Evolutionary conservation across 2,888 invertebrate species (phyloP), one percentile per base, ranked within the genome.

Genomic region (Caenorhabditis drosophilae): DNA sequence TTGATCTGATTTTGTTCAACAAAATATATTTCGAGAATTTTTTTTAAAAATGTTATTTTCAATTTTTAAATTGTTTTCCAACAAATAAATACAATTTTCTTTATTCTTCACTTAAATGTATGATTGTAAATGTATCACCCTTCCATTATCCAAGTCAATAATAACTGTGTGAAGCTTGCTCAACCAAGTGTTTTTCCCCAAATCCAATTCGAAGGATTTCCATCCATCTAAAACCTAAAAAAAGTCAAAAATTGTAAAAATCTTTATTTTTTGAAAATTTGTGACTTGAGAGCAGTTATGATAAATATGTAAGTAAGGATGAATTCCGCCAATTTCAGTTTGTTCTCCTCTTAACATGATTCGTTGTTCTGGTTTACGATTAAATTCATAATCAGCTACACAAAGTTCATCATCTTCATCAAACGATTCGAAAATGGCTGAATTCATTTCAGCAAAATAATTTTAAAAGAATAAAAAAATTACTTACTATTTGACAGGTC

Each of bases 341-440:
- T 64, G 55, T n/a, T 46, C 23, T 15, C 64, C 64, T 16, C 12
- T 3, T 15, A 64, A 27, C 0, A n/a, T 3, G 11, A 55, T 9
- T 9, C 7, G 15, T n/a, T 16, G 16, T 25, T 54, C 46, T 12
- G 50, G 54, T 0, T 20, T 15, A n/a, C 22, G n/a, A 0, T 25
- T 31, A 11, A 53, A 38, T 1, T 34, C 3, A 31, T 54, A 57
- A 2, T 12, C 26, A 0, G 6, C 35, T 9, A 49, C 46, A 23
- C 55, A 54, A 2, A 64, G 1, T 1, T 49, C 46, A 31, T 64
- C 66, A 31, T 66, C 66, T 23, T 66, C 64, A 38, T 64, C 63
- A 18, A 49, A 4, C 6, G 2, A 4, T 23, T 31, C 63, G 7
- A 45, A 18, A 2, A 1, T 4, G 6, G 31, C 27, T 31, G 45